A percentile compares a stretch with the other conserved stretches of the same genome.
phyloP scores from a whole-genome alignment of 2,888 invertebrate species.

The Apotomis betuletana region DNA sequence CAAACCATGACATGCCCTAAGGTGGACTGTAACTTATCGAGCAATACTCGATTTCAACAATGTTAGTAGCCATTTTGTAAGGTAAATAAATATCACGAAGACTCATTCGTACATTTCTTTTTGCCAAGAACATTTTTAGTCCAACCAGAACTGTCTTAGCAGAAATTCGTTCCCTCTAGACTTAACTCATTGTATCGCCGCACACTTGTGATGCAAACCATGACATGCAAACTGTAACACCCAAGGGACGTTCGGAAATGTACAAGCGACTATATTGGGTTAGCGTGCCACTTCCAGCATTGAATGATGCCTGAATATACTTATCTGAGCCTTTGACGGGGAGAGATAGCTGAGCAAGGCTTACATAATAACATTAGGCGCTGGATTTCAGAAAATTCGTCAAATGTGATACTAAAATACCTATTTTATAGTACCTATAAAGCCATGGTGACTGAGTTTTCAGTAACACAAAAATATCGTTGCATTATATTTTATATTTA shows the following conservation, averaged over 20 bases:
- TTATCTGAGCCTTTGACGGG: conserved; percentile 54
- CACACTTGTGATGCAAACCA: conserved; percentile 75
- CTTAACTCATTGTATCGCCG: conserved; percentile 40
- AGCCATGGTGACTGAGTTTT: too few species aligned
- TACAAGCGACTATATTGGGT: conserved; percentile 64
- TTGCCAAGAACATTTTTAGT: conserved; percentile 43
- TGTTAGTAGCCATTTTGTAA: too few species aligned
- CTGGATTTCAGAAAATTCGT: not conserved
- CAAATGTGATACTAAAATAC: too few species aligned
- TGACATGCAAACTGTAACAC: conserved; percentile 63
- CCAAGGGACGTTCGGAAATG: conserved; percentile 57
- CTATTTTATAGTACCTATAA: too few species aligned
- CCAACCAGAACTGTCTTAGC: conserved; percentile 41
- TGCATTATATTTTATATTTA: too few species aligned
- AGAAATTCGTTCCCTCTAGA: conserved; percentile 40
- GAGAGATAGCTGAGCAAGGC: conserved; percentile 35
- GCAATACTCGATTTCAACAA: too few species aligned
- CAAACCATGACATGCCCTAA: too few species aligned
- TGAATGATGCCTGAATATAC: conserved; percentile 53
- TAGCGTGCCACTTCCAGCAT: conserved; percentile 54
- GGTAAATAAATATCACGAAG: too few species aligned
- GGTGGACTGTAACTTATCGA: too few species aligned
- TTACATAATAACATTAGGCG: conserved; percentile 19
- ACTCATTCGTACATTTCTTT: conserved; percentile 11
- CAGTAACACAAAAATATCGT: too few species aligned